phyloP scores from a whole-genome alignment of 2,888 invertebrate species.

The Leistus spinibarbis region DNA sequence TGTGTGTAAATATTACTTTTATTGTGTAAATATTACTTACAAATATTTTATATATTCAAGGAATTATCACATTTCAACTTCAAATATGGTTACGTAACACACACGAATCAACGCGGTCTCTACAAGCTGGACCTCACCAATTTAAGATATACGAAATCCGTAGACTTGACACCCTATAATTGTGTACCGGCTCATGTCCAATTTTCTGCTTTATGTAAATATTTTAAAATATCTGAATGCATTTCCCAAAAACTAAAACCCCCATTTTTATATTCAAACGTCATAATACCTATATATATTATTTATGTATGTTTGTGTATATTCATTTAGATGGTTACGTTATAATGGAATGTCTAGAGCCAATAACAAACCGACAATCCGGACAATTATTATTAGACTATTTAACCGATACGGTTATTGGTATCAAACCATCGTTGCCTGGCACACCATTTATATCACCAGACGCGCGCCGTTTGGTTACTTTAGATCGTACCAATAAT shows the following conservation, averaged over 20 bases:
- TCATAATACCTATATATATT: conserved; percentile 10
- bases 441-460: conserved; percentile 73
- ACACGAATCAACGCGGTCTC: conserved; percentile 72
- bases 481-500: conserved; percentile 64
- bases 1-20: background rate
- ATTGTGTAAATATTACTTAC: background rate
- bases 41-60: conserved; percentile 50
- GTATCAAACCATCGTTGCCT: conserved; percentile 65
- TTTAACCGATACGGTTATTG: conserved; percentile 72
- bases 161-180: conserved; percentile 73
- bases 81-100: conserved; percentile 76
- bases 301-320: no score
- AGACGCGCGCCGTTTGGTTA: conserved; percentile 72
- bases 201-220: conserved; percentile 75
- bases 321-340: conserved; percentile 69
- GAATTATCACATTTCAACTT: conserved; percentile 63
- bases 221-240: background rate
- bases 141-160: conserved; percentile 72
- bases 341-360: conserved; percentile 72
- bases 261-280: background rate
- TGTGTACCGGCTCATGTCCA: conserved; percentile 73
- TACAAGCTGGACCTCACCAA: conserved; percentile 75
- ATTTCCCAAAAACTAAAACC: no score
- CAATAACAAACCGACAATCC: conserved; percentile 66
- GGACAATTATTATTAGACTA: conserved; percentile 74